Evolutionary conservation across 2,888 invertebrate genomes (phyloP).

Genomic region (Asteroscopus sphinx): DNA sequence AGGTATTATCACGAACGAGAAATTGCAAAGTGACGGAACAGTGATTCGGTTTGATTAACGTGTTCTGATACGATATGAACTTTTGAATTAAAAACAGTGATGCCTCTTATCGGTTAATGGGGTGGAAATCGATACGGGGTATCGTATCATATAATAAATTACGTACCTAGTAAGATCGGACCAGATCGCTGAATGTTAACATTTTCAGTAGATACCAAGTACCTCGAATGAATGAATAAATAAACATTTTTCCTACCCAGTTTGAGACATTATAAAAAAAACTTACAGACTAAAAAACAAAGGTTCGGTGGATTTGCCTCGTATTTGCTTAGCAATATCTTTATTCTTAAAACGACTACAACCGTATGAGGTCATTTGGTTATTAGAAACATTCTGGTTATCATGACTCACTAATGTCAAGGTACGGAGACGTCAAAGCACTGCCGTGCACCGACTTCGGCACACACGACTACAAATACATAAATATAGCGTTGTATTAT

Average conservation of each 20-base stretch:
- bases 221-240: neutral
- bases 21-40: neutral
- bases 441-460: conserved; percentile 29
- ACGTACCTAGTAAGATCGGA: neutral
- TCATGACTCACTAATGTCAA: conserved; percentile 63
- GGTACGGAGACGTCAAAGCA: conserved; percentile 67
- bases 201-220: neutral
- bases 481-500: conserved; percentile 46
- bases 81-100: neutral
- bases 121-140: neutral
- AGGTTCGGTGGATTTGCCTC: conserved; percentile 37
- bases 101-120: neutral
- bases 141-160: no score
- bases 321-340: conserved; percentile 65
- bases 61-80: neutral
- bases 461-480: conserved; percentile 44
- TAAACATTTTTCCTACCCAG: neutral
- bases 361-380: conserved; percentile 75
- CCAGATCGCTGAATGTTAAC: no score
- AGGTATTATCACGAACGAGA: no score
- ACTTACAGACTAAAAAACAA: conserved; percentile 9
- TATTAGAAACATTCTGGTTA: conserved; percentile 70
- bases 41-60: neutral
- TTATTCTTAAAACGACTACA: conserved; percentile 66
- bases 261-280: neutral